These are phyloP conservation scores for Olivierus martensii DNA, from an alignment of 1,140 invertebrate species.

Conservation along the genomic window DNA sequence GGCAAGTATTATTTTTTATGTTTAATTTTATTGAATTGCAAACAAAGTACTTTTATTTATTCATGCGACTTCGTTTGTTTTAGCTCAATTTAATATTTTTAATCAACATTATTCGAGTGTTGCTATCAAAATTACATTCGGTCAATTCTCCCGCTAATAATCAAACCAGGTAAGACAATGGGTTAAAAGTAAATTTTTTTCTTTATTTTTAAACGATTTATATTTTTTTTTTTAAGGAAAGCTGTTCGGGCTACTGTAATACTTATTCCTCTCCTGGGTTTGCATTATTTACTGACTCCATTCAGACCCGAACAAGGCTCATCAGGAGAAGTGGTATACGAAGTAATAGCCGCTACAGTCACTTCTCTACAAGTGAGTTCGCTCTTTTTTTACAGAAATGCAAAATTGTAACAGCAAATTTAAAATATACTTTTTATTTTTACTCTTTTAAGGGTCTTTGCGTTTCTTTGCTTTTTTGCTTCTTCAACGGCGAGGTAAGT, in stretches of 20 bases:
- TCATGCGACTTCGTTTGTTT: no score
- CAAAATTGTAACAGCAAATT: neutral
- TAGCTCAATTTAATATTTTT: conserved; percentile 73
- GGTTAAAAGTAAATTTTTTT: no score
- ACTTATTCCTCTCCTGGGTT: conserved; percentile 50
- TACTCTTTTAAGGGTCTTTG: conserved; percentile 64
- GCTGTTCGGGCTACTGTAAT: conserved; percentile 64
- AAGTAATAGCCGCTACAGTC: conserved; percentile 64
- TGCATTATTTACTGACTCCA: conserved; percentile 69
- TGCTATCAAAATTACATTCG: conserved; percentile 68
- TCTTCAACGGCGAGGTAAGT: conserved; percentile 85
- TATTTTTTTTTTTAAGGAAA: conserved; percentile 22
- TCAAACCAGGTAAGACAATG: conserved; percentile 27
- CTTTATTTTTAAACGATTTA: no score
- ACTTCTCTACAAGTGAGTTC: conserved; percentile 77
- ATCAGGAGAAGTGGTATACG: conserved; percentile 59
- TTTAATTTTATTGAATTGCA: no score
- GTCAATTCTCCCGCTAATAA: conserved; percentile 31
- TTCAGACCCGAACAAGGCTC: conserved; percentile 50
- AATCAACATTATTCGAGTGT: conserved; percentile 81
- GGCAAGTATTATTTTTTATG: conserved; percentile 27
- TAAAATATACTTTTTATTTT: neutral
- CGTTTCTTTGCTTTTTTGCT: conserved; percentile 84
- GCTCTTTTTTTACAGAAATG: neutral
- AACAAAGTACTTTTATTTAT: no score